Percentiles rank a stretch among this genome's conserved stretches.
Conservation (phyloP, 1,140 invertebrate species). For the Drosophila saltans region DNA sequence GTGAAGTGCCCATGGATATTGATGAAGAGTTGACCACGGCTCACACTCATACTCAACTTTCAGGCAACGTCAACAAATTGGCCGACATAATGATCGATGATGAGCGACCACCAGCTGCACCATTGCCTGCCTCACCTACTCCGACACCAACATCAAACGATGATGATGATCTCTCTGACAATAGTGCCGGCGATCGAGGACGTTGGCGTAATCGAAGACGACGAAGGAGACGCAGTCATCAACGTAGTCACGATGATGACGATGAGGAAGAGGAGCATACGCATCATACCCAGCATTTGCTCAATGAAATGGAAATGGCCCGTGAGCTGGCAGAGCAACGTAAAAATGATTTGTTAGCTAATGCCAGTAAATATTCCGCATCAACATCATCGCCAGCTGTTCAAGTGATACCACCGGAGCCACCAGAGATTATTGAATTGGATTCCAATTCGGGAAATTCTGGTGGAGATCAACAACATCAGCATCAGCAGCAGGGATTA, state of each 20-base stretch:
- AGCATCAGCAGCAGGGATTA: conserved; percentile 8
- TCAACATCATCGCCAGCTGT: conserved; percentile 78
- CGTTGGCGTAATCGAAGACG: conserved; percentile 54
- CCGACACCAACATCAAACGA: conserved; percentile 70
- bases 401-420: conserved; percentile 70
- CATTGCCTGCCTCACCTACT: conserved; percentile 71
- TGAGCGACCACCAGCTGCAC: conserved; percentile 74
- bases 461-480: conserved; percentile 50
- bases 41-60: conserved; percentile 71
- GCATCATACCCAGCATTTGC: conserved; percentile 75
- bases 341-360: conserved; percentile 73
- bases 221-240: conserved; percentile 46
- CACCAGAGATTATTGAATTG: conserved; percentile 78
- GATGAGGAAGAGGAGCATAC: conserved; percentile 69
- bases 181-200: conserved; percentile 50
- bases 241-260: conserved; percentile 17
- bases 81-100: conserved; percentile 67
- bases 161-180: conserved; percentile 60
- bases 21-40: conserved; percentile 77
- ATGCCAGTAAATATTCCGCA: conserved; percentile 72
- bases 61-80: conserved; percentile 60
- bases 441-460: conserved; percentile 78
- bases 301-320: conserved; percentile 76
- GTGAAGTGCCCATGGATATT: conserved; percentile 78
- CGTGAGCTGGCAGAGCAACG: conserved; percentile 75